Evolutionary conservation across 1,140 invertebrate species (phyloP), one percentile per base, ranked within the genome.

Genomic region (Ceratina japonica): DNA sequence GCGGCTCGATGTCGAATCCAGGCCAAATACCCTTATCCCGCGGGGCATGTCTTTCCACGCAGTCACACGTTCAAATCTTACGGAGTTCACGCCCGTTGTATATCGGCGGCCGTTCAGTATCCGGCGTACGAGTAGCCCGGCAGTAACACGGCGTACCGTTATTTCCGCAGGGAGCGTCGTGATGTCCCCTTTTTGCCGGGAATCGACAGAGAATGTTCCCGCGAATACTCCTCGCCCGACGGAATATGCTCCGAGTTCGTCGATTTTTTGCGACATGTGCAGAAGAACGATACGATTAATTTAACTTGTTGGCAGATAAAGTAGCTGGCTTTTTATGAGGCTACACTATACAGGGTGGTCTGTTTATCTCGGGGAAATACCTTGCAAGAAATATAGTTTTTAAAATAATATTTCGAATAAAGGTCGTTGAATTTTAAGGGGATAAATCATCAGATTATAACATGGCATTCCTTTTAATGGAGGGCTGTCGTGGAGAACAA

Each of bases 101-200:
- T 63, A 64, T 64, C 37, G 37, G 37, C 63, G 62, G 10, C n/a
- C 52, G 44, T 56, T 22, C 16, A 27, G 15, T 66, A 66, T 75
- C 31, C 52, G 52, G 31, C 63, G 37, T 37, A 20, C 62, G 10
- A 22, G 10, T 22, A 56, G 52, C 20, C 44, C 51, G 49, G 37
- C 37, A 44, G 27, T 58, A 66, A 71, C 51, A 65, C 44, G 10
- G 16, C 37, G 54, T 59, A 20, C 27, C 52, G 31, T 76, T 76
- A 76, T 69, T 76, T 76, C 74, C 65, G 56, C 24, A 37, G 65
- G 37, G 64, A 76, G 24, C 54, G 1, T 20, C n/a, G 51, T 0
- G 15, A 31, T 61, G n/a, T 51, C 37, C 31, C 22, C 54, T 76
- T 69, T 61, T 61, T n/a, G 12, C 10, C 64, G 18, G 13, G 44